phyloP scores from a whole-genome alignment of 2,797 vertebrate genomes.

The Myioborus miniatus region DNA sequence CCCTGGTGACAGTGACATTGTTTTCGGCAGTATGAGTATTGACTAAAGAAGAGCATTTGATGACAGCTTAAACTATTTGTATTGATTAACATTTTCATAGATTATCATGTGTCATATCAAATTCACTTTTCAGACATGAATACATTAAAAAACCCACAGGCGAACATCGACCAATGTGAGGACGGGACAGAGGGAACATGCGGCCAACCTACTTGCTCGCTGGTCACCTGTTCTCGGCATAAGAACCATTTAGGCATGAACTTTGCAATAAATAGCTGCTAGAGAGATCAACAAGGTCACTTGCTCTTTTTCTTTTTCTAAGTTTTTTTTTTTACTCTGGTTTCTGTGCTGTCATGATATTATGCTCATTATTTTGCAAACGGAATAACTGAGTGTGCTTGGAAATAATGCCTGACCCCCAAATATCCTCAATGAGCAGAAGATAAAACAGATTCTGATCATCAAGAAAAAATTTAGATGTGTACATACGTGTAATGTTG shows the following conservation, averaged over 20 bases:
- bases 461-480: neutral
- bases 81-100: slow-evolving; percentile 99
- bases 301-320: slow-evolving; percentile 53
- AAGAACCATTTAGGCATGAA: slow-evolving; percentile 90
- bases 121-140: slow-evolving; percentile 89
- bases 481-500: neutral
- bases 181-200: slow-evolving; percentile 69
- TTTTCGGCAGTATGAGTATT: slow-evolving; percentile 95
- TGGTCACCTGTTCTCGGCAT: slow-evolving; percentile 88
- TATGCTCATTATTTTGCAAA: slow-evolving; percentile 64
- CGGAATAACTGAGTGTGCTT: slow-evolving; percentile 38
- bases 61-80: slow-evolving; percentile 99
- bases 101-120: slow-evolving; percentile 99
- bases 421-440: slow-evolving; percentile 67
- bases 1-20: slow-evolving; percentile 98
- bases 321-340: neutral
- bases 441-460: slow-evolving; percentile 69
- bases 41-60: slow-evolving; percentile 91
- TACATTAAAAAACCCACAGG: slow-evolving; percentile 89
- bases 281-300: slow-evolving; percentile 73
- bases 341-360: slow-evolving; percentile 49
- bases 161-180: slow-evolving; percentile 81
- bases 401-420: slow-evolving; percentile 62
- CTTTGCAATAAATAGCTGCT: slow-evolving; percentile 91
- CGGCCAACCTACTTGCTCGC: slow-evolving; percentile 76